phyloP scores from a whole-genome alignment of 1,140 invertebrate species.

The Drosophila hydei region DNA sequence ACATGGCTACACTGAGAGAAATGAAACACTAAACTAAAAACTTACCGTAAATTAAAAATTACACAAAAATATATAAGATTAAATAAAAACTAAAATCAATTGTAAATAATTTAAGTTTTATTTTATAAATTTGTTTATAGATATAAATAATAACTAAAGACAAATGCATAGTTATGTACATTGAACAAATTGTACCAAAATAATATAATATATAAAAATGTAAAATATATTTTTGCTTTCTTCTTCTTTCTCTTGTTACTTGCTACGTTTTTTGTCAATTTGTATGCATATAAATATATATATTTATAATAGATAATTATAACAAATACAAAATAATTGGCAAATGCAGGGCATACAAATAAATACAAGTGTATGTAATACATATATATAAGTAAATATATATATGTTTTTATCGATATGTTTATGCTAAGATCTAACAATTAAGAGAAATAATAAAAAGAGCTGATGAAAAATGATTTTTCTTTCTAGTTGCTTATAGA shows the following conservation, averaged over 20 bases:
- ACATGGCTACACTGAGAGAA: slow-evolving; percentile 18
- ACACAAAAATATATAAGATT: slow-evolving; percentile 8
- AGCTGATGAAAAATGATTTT: slow-evolving; percentile 32
- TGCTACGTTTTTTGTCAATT: slow-evolving; percentile 33
- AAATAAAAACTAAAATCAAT: slow-evolving; percentile 2
- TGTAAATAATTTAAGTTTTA: slow-evolving; percentile 70
- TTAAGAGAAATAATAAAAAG: slow-evolving; percentile 49
- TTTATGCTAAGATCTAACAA: slow-evolving; percentile 22
- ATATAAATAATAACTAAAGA: slow-evolving; percentile 56
- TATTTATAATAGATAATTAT: slow-evolving; percentile 48
- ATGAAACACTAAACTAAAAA: slow-evolving; percentile 3
- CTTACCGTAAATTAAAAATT: slow-evolving; percentile 47
- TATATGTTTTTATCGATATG: slow-evolving; percentile 34
- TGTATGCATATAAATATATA: slow-evolving; percentile 41
- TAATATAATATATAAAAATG: slow-evolving; percentile 33
- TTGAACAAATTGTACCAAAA: slow-evolving; percentile 70
- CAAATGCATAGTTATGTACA: slow-evolving; percentile 66
- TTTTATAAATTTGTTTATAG: slow-evolving; percentile 52
- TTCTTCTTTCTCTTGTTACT: slow-evolving; percentile 1
- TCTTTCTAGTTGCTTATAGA: slow-evolving; percentile 4
- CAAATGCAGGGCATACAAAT: slow-evolving; percentile 68
- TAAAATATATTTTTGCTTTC: slow-evolving; percentile 6
- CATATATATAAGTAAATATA: slow-evolving; percentile 47
- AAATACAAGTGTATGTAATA: slow-evolving; percentile 30
- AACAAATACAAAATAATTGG: slow-evolving; percentile 68